Base-by-base conservation (phyloP, 2,888 invertebrate species). In the Acleris sparsana region DNA sequence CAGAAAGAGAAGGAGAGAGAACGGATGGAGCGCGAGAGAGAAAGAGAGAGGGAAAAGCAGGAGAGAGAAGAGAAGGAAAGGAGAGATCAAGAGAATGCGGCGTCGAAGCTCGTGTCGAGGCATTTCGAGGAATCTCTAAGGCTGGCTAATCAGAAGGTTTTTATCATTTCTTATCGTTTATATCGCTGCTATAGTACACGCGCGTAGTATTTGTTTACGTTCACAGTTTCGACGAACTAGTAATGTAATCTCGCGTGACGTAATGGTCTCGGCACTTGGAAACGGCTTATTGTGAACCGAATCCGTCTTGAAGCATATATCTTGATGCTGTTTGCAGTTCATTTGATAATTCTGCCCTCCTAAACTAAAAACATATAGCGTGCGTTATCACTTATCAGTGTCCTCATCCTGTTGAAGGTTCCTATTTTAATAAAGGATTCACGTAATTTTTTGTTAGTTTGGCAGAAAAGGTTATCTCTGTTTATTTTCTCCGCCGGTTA, bases 121-220 rank as follows among this genome's bases (percentile, higher is more conserved):
- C 98, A 98, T 91, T 98, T 98, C 88, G 97, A 97, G 82, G 97
- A 97, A 92, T 97, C 97, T 71, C 93, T 97, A 69, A 94, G 96
- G 83, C 93, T 95, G 71, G 96, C 95, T 53, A 95, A 95, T 81
- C 95, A 96, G 90, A 96, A 96, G 95, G 96, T 96, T 75, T 68
- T 67, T 80, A 68, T 66, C 66, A 53, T 53, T 60, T 46, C 48
- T 62, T 57, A 62, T 57, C 52, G 25, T 52, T 56, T 53, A n/a
- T 66, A 57, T 57, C 61, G 61, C 22, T 48, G 46, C 22, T 56
- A 63, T 63, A 53, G 48, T 58, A 29, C 53, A 48, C 63, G 60
- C 22, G 60, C 60, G 29, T 60, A 60, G 55, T 39, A 58, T 55
- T 51, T 5, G 60, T 65, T 60, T 44, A 59, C 53, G 48, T 29